phyloP scores from a whole-genome alignment of 2,797 vertebrate genomes.

The Telmatherina bonti region DNA sequence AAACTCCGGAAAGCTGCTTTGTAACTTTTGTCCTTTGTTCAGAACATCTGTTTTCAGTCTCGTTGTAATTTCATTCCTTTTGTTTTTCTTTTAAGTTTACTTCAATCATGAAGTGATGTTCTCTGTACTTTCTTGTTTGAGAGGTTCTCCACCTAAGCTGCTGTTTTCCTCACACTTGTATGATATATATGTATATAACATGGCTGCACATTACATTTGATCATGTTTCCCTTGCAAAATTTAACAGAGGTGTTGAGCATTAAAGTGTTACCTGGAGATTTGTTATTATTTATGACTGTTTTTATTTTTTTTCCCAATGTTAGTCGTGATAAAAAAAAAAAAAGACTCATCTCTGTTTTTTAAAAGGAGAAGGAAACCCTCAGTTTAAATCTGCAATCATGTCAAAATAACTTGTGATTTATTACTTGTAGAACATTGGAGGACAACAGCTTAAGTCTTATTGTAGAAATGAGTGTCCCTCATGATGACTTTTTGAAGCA shows the following conservation, averaged over 20 bases:
- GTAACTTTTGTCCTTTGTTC: too few relatives aligned
- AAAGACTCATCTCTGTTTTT: neutral
- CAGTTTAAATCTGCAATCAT: neutral
- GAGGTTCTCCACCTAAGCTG: neutral
- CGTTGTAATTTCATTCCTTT: neutral
- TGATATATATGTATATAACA: neutral
- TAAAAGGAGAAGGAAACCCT: neutral
- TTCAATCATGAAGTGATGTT: neutral
- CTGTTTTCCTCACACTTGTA: neutral
- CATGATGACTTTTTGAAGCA: neutral
- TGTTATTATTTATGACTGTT: neutral
- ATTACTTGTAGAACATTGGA: neutral
- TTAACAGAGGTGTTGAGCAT: neutral
- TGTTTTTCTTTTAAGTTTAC: neutral
- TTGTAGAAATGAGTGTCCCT: neutral
- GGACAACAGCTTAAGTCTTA: neutral
- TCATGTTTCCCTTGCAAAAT: neutral
- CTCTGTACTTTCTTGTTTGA: neutral
- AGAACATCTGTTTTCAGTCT: neutral
- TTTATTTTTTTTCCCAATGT: neutral
- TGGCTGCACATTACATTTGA: neutral
- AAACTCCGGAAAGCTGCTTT: too few relatives aligned
- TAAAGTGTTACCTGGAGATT: neutral
- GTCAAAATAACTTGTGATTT: neutral
- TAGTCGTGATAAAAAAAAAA: neutral